These are phyloP conservation scores for Haliaeetus leucogaster DNA, from an alignment of 2,113 vertebrate species.

Conservation along the genomic window DNA sequence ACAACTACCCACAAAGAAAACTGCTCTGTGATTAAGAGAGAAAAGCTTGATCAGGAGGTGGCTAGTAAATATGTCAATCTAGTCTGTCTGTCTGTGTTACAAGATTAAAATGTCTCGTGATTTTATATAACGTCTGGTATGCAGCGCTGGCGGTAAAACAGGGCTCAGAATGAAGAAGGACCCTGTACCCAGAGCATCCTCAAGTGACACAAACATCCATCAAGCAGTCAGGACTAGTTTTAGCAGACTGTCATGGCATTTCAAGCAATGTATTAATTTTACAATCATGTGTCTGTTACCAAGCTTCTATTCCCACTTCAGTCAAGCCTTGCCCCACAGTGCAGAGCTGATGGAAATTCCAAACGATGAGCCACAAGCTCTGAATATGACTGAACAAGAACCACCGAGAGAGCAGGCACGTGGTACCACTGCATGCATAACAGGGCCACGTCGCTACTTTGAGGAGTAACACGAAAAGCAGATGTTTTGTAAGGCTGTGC, in stretches of 20 bases:
- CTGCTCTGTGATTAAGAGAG: neutral
- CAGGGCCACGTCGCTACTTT: neutral
- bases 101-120: slow-evolving; percentile 1
- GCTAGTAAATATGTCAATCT: neutral
- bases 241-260: neutral
- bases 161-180: neutral
- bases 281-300: neutral
- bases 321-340: neutral
- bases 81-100: neutral
- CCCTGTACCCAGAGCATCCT: neutral
- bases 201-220: neutral
- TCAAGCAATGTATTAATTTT: neutral
- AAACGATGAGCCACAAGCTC: neutral
- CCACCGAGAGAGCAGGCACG: neutral
- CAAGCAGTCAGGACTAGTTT: neutral
- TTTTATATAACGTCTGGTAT: neutral
- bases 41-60: neutral
- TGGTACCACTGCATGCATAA: neutral
- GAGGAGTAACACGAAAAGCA: neutral
- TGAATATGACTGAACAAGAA: neutral
- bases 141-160: neutral
- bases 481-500: neutral
- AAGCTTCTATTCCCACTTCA: slow-evolving; percentile 35
- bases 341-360: slow-evolving; percentile 37
- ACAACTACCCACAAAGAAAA: neutral